phyloP scores from a whole-genome alignment of 2,888 invertebrate species.

The Spisula subtruncata region DNA sequence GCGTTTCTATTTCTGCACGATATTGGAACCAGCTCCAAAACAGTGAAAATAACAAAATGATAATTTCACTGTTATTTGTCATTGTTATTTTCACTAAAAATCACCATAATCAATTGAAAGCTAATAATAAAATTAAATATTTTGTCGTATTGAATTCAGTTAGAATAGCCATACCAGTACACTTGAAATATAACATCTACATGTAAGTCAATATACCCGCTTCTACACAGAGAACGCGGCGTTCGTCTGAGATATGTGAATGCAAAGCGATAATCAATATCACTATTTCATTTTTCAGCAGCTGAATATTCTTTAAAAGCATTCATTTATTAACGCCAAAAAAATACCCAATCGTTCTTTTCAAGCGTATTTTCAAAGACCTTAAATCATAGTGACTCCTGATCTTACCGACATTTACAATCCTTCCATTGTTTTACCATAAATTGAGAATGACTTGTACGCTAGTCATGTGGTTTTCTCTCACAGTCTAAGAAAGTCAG shows the following conservation, averaged over 20 bases:
- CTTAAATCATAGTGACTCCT: neutral
- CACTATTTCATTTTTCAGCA: neutral
- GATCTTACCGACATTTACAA: neutral
- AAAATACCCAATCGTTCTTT: neutral
- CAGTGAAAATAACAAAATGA: too few relatives aligned
- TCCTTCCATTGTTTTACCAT: slow-evolving; percentile 22
- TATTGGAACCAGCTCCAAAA: too few relatives aligned
- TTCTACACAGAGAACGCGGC: neutral
- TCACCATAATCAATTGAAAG: too few relatives aligned
- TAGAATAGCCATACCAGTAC: too few relatives aligned
- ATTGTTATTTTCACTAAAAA: too few relatives aligned
- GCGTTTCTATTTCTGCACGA: too few relatives aligned
- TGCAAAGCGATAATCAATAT: slow-evolving; percentile 6
- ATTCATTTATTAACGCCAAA: slow-evolving; percentile 12
- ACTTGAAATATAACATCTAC: neutral
- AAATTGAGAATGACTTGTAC: slow-evolving; percentile 22
- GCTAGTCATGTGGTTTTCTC: slow-evolving; percentile 23
- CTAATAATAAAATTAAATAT: too few relatives aligned
- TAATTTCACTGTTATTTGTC: too few relatives aligned
- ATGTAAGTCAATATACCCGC: neutral
- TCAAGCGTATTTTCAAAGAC: slow-evolving; percentile 16
- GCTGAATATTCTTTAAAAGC: slow-evolving; percentile 8
- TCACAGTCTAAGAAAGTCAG: neutral
- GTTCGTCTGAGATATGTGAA: neutral
- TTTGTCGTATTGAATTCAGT: too few relatives aligned